Evolutionary conservation across 2,797 vertebrate species (phyloP).

Genomic region (Sibirionetta formosa): DNA sequence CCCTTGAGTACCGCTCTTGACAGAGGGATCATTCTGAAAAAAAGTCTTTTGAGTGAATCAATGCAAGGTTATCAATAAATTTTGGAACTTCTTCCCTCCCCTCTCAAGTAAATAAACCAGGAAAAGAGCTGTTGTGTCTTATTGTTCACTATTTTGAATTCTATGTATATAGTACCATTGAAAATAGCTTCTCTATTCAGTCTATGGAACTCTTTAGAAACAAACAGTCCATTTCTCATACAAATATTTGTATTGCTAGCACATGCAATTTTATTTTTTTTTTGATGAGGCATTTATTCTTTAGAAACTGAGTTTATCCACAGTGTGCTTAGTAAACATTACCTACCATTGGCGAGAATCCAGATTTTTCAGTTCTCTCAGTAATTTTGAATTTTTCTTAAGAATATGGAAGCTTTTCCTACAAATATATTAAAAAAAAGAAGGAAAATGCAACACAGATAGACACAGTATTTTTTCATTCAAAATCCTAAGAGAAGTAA

Average conservation of each 20-base stretch:
- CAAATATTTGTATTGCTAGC: neutral
- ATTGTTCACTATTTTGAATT: neutral
- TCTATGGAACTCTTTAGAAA: neutral
- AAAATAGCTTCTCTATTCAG: neutral
- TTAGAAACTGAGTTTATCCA: neutral
- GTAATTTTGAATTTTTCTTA: constrained; percentile 98
- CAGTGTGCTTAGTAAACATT: neutral
- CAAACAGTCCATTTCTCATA: neutral
- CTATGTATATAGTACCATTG: fast-evolving
- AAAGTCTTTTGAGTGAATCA: neutral
- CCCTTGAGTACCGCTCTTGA: neutral
- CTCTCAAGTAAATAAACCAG: neutral
- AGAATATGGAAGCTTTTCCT: constrained; percentile 98
- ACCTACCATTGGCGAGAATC: constrained; percentile 98
- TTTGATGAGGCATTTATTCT: neutral
- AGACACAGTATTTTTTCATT: neutral
- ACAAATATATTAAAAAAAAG: constrained; percentile 30
- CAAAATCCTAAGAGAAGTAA: neutral
- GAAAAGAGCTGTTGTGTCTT: neutral
- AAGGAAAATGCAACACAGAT: neutral
- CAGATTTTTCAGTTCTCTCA: constrained; percentile 97
- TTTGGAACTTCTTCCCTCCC: neutral
- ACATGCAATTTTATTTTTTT: neutral
- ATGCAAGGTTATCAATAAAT: neutral
- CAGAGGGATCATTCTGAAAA: neutral